phyloP scores from a whole-genome alignment of 2,888 invertebrate species.

The Aleiodes testaceus region DNA sequence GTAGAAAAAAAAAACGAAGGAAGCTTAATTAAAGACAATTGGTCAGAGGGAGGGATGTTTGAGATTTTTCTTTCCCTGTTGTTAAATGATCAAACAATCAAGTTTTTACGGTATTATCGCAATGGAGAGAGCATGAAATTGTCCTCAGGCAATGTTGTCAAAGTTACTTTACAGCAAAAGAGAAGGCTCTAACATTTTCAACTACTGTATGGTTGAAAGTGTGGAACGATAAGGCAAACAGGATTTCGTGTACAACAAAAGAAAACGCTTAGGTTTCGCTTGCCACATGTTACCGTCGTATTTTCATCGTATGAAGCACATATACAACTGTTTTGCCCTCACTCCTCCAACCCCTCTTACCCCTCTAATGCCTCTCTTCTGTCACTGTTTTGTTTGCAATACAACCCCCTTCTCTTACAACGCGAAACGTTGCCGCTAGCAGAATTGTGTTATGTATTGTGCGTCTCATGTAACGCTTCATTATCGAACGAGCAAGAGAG shows the following conservation, averaged over 20 bases:
- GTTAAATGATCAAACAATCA: background rate
- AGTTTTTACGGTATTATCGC: constrained; percentile 1
- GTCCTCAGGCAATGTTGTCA: constrained; percentile 36
- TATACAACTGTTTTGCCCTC: constrained; percentile 36
- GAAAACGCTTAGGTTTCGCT: constrained; percentile 64
- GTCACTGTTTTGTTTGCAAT: constrained; percentile 27
- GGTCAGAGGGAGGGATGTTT: background rate
- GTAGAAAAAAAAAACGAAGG: constrained; percentile 16
- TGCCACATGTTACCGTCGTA: constrained; percentile 69
- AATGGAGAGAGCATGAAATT: constrained; percentile 9
- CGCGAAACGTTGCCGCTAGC: background rate
- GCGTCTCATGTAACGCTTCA: constrained; percentile 47
- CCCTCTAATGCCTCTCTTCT: constrained; percentile 27
- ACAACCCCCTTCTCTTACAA: background rate
- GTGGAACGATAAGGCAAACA: constrained; percentile 69
- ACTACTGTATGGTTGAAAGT: constrained; percentile 43
- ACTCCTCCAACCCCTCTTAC: constrained; percentile 13
- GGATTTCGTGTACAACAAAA: constrained; percentile 71
- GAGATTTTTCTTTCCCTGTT: background rate
- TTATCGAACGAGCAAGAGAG: constrained; percentile 35
- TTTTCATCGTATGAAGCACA: constrained; percentile 41
- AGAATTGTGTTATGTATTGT: constrained; percentile 22
- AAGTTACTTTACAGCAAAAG: constrained; percentile 20
- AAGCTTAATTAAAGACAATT: constrained; percentile 28
- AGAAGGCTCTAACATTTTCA: constrained; percentile 14